Evolutionary conservation across 2,888 invertebrate genomes (phyloP).

Genomic region (Orgyia antiqua): DNA sequence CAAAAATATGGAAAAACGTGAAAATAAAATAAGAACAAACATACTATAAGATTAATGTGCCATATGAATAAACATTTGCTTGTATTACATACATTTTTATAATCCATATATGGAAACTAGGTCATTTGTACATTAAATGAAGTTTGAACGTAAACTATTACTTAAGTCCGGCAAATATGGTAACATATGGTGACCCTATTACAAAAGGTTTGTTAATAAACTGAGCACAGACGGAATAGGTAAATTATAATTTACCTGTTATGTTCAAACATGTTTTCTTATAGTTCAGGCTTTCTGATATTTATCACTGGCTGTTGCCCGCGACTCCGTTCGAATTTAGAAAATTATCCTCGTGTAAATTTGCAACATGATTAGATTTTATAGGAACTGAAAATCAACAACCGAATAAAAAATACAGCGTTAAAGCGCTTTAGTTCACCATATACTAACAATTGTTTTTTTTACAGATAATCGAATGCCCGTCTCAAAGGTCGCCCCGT

Average conservation of each 20-base stretch:
- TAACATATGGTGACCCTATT: slow-evolving; percentile 25
- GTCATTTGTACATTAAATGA: slow-evolving; percentile 2
- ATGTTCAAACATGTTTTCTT: slow-evolving; percentile 1
- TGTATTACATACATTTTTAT: background rate
- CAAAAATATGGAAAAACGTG: background rate
- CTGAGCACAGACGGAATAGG: slow-evolving; percentile 4
- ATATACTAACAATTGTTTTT: no score
- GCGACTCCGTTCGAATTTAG: no score
- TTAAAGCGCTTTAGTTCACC: no score
- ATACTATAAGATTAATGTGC: background rate
- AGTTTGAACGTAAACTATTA: slow-evolving; percentile 3
- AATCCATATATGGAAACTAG: slow-evolving; percentile 1
- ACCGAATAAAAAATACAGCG: no score
- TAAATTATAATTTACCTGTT: no score
- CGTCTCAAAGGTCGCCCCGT: slow-evolving; percentile 47
- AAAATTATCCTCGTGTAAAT: no score
- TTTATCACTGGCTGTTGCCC: background rate
- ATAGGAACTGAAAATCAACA: no score
- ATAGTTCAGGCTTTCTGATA: no score
- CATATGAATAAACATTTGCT: background rate
- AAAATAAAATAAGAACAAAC: background rate
- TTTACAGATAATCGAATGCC: slow-evolving; percentile 52
- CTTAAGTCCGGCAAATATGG: slow-evolving; percentile 9
- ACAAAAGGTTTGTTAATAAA: slow-evolving; percentile 8
- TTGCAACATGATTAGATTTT: no score